phyloP scores from a whole-genome alignment of 2,113 vertebrate species.

The Spilogale gracilis region DNA sequence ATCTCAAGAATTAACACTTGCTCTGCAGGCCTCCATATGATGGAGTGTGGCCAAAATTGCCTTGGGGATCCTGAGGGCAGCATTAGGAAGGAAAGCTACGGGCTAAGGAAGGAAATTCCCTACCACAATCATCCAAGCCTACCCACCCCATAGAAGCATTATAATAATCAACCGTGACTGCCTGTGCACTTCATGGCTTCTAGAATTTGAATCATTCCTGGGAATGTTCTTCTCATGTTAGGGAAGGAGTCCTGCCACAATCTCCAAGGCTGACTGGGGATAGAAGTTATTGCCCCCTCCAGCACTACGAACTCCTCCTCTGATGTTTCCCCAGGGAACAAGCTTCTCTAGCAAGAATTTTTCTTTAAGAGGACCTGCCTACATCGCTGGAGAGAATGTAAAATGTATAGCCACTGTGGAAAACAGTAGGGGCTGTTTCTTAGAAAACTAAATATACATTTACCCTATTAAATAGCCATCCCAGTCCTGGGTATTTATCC shows the following conservation, averaged over 20 bases:
- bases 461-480: neutral
- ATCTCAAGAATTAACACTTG: neutral
- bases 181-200: neutral
- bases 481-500: neutral
- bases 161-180: neutral
- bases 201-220: neutral
- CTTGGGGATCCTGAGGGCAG: neutral
- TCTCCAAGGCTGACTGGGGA: neutral
- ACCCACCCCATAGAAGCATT: fast-evolving
- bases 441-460: neutral
- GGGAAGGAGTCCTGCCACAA: neutral
- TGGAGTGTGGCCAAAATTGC: neutral
- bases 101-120: neutral
- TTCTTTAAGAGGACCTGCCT: neutral
- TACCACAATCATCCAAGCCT: fast-evolving
- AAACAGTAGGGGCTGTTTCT: neutral
- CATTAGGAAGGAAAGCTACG: neutral
- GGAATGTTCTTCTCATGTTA: neutral
- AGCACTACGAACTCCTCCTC: neutral
- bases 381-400: neutral
- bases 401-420: neutral
- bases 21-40: neutral
- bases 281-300: neutral
- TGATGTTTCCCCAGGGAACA: neutral
- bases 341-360: neutral